phyloP scores from a whole-genome alignment of 1,140 invertebrate genomes.

The Pemphigus obesinymphae region DNA sequence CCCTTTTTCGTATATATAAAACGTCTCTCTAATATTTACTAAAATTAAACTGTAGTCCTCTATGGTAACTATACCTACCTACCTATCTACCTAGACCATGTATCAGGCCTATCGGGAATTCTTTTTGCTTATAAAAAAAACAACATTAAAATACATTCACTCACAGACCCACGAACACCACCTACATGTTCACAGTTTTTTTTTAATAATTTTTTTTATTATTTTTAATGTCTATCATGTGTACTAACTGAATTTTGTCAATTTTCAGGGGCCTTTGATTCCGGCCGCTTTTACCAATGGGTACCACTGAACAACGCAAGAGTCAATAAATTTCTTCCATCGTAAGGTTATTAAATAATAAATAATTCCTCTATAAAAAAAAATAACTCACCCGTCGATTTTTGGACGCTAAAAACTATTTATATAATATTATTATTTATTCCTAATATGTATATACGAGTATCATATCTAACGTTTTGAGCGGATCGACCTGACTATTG shows the following conservation, averaged over 20 bases:
- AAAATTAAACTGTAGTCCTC: no score
- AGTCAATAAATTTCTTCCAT: constrained; percentile 40
- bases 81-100: no score
- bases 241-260: not conserved
- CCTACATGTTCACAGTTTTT: not conserved
- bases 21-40: no score
- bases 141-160: not conserved
- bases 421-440: not conserved
- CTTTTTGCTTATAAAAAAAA: no score
- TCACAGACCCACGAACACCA: not conserved
- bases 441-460: not conserved
- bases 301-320: constrained; percentile 52
- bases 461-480: no score
- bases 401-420: no score
- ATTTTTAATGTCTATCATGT: not conserved
- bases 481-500: no score
- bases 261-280: constrained; percentile 55
- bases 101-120: no score
- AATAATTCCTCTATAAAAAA: not conserved
- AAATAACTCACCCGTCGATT: not conserved
- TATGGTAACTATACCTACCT: no score
- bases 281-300: constrained; percentile 57
- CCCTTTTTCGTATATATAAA: no score
- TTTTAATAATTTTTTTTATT: not conserved
- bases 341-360: constrained; percentile 37